Percentiles rank a stretch among this genome's conserved stretches.
phyloP scores from a whole-genome alignment of 1,140 invertebrate species.

The Gerris buenoi region DNA sequence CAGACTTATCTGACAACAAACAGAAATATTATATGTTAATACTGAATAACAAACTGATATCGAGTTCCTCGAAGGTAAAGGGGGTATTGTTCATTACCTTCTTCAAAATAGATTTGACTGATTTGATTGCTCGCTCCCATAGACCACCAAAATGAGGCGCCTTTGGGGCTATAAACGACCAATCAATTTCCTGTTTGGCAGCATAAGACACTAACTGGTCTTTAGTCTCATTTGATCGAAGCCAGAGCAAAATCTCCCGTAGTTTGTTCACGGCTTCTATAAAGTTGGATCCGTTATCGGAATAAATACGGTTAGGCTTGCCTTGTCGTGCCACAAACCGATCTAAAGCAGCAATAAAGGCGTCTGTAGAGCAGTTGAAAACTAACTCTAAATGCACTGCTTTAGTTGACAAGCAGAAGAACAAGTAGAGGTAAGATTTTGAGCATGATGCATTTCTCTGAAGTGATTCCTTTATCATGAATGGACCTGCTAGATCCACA shows the following conservation, averaged over 20 bases:
- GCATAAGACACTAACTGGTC: background rate
- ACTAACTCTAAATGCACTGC: conserved; percentile 33
- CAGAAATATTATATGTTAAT: no score
- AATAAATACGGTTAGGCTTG: conserved; percentile 21
- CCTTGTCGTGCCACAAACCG: conserved; percentile 6
- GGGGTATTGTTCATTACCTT: no score
- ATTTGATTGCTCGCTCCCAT: no score
- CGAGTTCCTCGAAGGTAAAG: conserved; percentile 16
- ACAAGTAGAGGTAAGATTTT: conserved; percentile 31
- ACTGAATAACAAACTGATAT: conserved; percentile 16
- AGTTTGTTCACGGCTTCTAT: conserved; percentile 20
- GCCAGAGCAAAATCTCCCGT: no score
- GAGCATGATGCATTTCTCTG: conserved; percentile 18
- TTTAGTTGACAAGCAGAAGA: conserved; percentile 30
- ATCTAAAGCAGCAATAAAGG: conserved; percentile 28
- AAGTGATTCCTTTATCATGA: conserved; percentile 24
- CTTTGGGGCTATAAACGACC: conserved; percentile 27
- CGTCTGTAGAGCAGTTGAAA: conserved; percentile 26
- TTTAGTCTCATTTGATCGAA: background rate
- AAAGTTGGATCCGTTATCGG: conserved; percentile 30
- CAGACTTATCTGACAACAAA: no score
- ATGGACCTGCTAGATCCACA: conserved; percentile 30
- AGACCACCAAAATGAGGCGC: no score
- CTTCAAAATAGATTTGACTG: no score
- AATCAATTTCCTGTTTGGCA: conserved; percentile 5